Conservation (phyloP, 1,140 invertebrate genomes). For the Drosophila setifemur region DNA sequence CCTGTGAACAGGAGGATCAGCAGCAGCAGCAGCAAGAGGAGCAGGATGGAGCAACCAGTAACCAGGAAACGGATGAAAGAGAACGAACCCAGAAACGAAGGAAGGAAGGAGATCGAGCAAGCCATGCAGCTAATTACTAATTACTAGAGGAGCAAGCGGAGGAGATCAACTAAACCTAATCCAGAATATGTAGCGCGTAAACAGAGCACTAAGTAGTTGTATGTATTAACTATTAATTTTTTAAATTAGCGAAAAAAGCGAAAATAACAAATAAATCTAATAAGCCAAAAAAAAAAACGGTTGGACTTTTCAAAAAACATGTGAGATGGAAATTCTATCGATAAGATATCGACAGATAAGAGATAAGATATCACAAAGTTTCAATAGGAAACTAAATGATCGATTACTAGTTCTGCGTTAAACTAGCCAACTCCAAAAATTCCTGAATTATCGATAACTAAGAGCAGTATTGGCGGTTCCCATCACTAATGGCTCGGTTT, state of each 20-base stretch:
- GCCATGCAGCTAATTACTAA: constrained; percentile 13
- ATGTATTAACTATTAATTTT: constrained; percentile 68
- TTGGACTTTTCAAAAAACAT: background rate
- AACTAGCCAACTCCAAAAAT: too few relatives aligned
- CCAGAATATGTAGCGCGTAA: constrained; percentile 67
- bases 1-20: background rate
- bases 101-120: background rate
- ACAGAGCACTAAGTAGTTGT: constrained; percentile 74
- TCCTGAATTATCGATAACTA: background rate
- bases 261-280: constrained; percentile 63
- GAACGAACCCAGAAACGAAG: background rate
- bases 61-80: background rate
- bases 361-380: too few relatives aligned
- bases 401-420: too few relatives aligned
- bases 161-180: constrained; percentile 70
- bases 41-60: too few relatives aligned
- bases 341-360: too few relatives aligned
- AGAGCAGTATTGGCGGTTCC: background rate
- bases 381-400: too few relatives aligned
- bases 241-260: constrained; percentile 58
- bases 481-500: constrained; percentile 39
- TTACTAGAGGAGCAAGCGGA: constrained; percentile 2
- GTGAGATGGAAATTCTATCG: background rate
- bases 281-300: constrained; percentile 31
- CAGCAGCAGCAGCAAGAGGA: too few relatives aligned